phyloP scores from a whole-genome alignment of 2,888 invertebrate species.

The Cantharis flavilabris region DNA sequence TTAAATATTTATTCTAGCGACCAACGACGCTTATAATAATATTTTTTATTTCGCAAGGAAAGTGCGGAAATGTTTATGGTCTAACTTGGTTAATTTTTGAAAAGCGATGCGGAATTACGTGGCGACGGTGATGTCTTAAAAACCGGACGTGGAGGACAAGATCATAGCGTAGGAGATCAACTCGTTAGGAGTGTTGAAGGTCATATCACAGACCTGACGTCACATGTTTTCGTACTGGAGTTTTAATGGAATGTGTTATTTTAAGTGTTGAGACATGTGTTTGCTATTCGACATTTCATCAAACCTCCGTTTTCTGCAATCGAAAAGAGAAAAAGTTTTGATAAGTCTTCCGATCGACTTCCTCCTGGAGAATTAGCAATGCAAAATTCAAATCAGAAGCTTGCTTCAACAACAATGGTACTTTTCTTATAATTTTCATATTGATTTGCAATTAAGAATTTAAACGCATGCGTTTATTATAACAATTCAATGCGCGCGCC shows the following conservation, averaged over 20 bases:
- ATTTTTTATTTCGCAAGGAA: background rate
- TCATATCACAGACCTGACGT: constrained; percentile 27
- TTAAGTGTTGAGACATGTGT: constrained; percentile 24
- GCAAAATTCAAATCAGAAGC: background rate
- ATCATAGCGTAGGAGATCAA: constrained; percentile 21
- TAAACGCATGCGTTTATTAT: constrained; percentile 21
- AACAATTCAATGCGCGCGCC: constrained; percentile 24
- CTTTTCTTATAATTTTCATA: constrained; percentile 14
- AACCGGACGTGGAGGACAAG: constrained; percentile 5
- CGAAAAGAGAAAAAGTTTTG: background rate
- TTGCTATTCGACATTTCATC: constrained; percentile 17
- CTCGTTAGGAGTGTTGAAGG: constrained; percentile 25
- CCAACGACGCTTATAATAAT: background rate
- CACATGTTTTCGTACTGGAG: constrained; percentile 28
- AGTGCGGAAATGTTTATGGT: background rate
- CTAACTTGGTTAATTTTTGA: background rate
- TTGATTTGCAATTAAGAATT: constrained; percentile 19
- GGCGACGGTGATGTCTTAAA: background rate
- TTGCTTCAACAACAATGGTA: background rate
- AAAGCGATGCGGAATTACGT: background rate
- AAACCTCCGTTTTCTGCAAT: background rate
- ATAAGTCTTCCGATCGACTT: background rate
- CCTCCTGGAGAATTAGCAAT: background rate
- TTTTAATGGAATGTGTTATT: constrained; percentile 30
- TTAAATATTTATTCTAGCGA: constrained; percentile 4